Evolutionary conservation across 2,888 invertebrate species (phyloP).

Genomic region (Hoplodrina ambigua): DNA sequence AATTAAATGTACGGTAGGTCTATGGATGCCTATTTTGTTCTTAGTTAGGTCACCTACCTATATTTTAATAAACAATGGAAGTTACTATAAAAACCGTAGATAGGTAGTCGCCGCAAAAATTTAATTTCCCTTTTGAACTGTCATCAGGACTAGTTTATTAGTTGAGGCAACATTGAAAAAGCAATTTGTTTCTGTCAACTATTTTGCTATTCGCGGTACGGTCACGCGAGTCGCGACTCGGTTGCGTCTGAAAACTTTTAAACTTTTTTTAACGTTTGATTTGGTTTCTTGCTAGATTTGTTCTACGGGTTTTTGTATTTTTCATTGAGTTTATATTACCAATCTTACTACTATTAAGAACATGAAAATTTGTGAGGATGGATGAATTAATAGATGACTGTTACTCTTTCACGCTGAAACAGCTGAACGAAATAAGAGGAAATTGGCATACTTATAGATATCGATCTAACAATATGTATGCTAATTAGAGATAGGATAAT

Average conservation of each 20-base stretch:
- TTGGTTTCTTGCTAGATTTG: constrained; percentile 18
- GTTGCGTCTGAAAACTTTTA: constrained; percentile 70
- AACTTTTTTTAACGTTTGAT: constrained; percentile 23
- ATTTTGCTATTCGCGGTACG: constrained; percentile 41
- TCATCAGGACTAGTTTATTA: constrained; percentile 58
- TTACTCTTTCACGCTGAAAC: too few species aligned
- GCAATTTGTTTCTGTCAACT: constrained; percentile 75
- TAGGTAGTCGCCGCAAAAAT: constrained; percentile 45
- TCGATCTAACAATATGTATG: too few species aligned
- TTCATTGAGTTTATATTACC: neutral
- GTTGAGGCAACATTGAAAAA: constrained; percentile 63
- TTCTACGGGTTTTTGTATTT: neutral
- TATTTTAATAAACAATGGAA: neutral
- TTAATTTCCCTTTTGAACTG: constrained; percentile 57
- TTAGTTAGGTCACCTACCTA: neutral
- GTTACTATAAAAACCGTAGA: constrained; percentile 13
- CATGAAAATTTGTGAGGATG: too few species aligned
- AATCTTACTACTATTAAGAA: too few species aligned
- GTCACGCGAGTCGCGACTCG: constrained; percentile 67
- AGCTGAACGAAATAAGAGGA: too few species aligned
- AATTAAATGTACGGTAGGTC: too few species aligned
- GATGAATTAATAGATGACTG: too few species aligned
- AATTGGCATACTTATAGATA: too few species aligned
- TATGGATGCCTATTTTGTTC: too few species aligned
- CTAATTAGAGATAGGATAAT: too few species aligned